phyloP scores from a whole-genome alignment of 2,113 vertebrate species.

The Leucoraja erinaceus region DNA sequence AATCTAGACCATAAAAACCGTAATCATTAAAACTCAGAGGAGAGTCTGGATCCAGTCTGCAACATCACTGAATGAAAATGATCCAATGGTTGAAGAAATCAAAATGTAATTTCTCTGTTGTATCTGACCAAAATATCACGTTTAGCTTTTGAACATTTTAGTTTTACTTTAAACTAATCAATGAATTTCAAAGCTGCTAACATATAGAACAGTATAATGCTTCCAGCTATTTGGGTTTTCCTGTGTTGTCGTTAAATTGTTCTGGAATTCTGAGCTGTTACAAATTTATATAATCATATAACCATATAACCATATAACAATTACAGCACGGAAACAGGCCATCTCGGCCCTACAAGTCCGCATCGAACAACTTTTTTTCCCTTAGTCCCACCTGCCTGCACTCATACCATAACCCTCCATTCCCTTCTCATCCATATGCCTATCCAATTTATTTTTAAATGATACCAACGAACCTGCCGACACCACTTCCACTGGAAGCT shows the following conservation, averaged over 20 bases:
- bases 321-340: no score
- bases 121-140: background rate
- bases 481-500: no score
- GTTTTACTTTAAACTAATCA: conserved; percentile 30
- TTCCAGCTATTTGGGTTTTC: conserved; percentile 7
- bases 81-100: background rate
- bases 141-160: background rate
- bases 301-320: no score
- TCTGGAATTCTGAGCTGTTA: background rate
- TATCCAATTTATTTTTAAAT: no score
- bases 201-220: background rate
- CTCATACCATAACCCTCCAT: no score
- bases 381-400: no score
- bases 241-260: background rate
- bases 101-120: background rate
- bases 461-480: no score
- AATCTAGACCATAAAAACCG: conserved; percentile 24
- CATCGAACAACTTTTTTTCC: no score
- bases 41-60: background rate
- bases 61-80: background rate
- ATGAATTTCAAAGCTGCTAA: conserved; percentile 32
- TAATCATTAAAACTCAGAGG: background rate
- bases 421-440: no score
- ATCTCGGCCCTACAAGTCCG: no score
- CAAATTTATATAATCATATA: no score